Conservation (phyloP, 1,140 invertebrate species). For the Colletes latitarsis region DNA sequence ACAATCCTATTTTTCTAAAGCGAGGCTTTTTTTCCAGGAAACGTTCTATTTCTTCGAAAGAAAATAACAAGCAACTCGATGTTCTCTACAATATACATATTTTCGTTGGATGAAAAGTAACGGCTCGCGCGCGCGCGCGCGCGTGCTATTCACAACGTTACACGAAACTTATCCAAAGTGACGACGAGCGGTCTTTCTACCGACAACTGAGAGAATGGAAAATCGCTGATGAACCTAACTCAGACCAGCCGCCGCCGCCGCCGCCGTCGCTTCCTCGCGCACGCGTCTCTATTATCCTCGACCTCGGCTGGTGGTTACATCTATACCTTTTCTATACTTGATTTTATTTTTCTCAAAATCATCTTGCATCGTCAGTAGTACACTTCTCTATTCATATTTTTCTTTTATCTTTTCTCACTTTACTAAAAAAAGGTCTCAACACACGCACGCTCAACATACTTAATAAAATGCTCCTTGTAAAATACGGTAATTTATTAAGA, state of each 20-base stretch:
- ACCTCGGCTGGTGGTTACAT: not conserved
- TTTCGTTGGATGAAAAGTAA: not conserved
- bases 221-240: conserved; percentile 48
- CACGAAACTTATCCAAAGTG: conserved; percentile 1
- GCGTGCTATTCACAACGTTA: not conserved
- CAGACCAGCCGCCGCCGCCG: too few species aligned
- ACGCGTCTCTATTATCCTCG: conserved; percentile 35
- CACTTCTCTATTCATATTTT: not conserved
- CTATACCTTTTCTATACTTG: not conserved
- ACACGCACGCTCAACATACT: not conserved
- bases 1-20: not conserved
- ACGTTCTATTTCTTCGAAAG: too few species aligned
- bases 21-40: too few species aligned
- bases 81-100: not conserved
- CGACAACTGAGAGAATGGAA: conserved; percentile 62
- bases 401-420: not conserved
- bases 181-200: conserved; percentile 36
- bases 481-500: conserved; percentile 71
- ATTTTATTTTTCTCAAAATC: too few species aligned
- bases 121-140: not conserved
- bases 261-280: conserved; percentile 53
- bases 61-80: not conserved
- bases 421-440: not conserved
- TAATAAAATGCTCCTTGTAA: conserved; percentile 59
- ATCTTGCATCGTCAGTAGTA: not conserved